Base-by-base conservation (phyloP, 2,797 vertebrate species). In the Chiroxiphia lanceolata region DNA sequence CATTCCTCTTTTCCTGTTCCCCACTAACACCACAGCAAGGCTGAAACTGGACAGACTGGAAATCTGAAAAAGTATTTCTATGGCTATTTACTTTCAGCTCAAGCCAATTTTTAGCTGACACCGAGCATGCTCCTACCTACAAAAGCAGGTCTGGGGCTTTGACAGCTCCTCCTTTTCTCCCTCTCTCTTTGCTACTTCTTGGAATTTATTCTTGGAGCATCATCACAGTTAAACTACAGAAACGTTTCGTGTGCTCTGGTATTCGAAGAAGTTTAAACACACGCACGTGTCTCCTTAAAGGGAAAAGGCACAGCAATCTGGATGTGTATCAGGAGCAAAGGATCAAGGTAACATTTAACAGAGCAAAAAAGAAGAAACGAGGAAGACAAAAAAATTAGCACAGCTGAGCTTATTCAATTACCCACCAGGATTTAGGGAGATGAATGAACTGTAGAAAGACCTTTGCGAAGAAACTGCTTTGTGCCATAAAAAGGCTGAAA, bases 331-430 rank as follows among this genome's bases (percentile, higher is more conserved):
- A 80, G 81, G 50, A 87, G 26, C 69, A 76, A 77, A 1, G 5
- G 70, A 93, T 48, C 33, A 60, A 87, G 85, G 53, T 25, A 93
- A 90, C 57, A 36, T 68, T 85, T 92, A 94, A 81, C 40, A 51
- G 38, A 79, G 70, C 13, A 45, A 89, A 93, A 92, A 79, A 82
- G 59, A 79, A 91, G 71, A 76, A 91, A 91, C 0, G 5, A 84
- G 70, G 34, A 86, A 78, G 61, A 44, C 26, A n/a, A 27, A 75
- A 84, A 82, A 94, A 88, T 29, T 26, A 94, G 84, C 71, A 65
- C 60, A 80, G 83, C 65, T 84, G 90, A 95, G 86, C 89, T 95
- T 71, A 89, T 87, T 95, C 78, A 93, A 89, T 92, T 91, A 86
- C 60, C 67, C 83, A 93, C 54, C 74, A 94, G 94, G 94, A 91